Evolutionary conservation across 2,888 invertebrate genomes (phyloP).

Genomic region (Lithophane semibrunnea): DNA sequence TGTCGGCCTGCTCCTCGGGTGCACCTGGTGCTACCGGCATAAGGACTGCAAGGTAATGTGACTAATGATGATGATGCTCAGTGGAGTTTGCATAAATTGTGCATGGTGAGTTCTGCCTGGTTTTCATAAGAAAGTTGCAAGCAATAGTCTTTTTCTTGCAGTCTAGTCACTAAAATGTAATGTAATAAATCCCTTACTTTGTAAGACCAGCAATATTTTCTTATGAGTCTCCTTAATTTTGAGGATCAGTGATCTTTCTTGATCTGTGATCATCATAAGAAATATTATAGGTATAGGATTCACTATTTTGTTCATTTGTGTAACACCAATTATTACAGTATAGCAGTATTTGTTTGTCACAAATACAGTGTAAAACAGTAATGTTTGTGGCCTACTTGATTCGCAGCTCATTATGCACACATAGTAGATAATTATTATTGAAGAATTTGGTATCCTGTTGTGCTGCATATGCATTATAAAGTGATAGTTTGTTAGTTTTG

Average conservation of each 20-base stretch:
- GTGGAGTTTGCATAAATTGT: background rate
- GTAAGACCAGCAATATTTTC: background rate
- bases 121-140: background rate
- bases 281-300: background rate
- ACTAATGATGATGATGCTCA: background rate
- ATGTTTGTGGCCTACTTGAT: conserved; percentile 43
- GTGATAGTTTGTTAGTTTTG: background rate
- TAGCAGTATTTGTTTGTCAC: background rate
- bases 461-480: background rate
- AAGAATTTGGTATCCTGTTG: conserved; percentile 18
- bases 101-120: background rate
- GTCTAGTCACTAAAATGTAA: conserved; percentile 14
- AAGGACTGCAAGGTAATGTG: conserved; percentile 87
- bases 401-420: conserved; percentile 13
- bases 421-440: conserved; percentile 29
- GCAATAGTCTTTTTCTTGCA: background rate
- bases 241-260: no score
- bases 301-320: background rate
- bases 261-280: no score
- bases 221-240: background rate
- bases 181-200: background rate
- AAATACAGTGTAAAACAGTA: conserved; percentile 1
- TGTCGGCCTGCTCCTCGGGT: conserved; percentile 84
- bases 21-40: conserved; percentile 89
- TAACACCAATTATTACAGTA: background rate